Conservation (phyloP, 2,113 vertebrate species). For the Capricornis sumatraensis region DNA sequence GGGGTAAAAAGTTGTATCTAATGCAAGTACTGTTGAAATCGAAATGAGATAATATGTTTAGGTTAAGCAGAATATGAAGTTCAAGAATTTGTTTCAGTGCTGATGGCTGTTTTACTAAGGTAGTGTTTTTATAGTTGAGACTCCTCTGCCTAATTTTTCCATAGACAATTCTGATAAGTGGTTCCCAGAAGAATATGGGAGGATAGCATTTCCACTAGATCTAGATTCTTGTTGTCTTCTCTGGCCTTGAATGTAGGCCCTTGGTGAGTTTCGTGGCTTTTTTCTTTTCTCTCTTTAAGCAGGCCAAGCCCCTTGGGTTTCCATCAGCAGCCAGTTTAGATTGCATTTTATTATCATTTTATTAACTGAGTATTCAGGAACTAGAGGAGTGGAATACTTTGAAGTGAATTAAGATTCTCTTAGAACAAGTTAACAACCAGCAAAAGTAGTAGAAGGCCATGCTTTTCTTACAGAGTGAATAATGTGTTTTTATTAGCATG, state of each 20-base stretch:
- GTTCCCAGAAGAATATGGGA: not conserved
- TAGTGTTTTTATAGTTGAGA: not conserved
- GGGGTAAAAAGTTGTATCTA: not conserved
- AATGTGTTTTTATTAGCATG: not conserved
- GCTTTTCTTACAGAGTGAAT: not conserved
- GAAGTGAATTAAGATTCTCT: conserved; percentile 51
- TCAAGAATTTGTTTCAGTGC: not conserved
- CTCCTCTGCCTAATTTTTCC: conserved; percentile 7
- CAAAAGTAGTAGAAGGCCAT: not conserved
- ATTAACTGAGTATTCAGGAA: conserved; percentile 41
- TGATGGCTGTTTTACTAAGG: not conserved
- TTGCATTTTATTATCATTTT: conserved; percentile 54
- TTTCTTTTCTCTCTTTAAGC: conserved; percentile 36
- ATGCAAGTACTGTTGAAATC: not conserved
- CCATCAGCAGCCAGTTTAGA: conserved; percentile 30
- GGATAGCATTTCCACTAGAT: conserved; percentile 19
- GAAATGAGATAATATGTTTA: not conserved
- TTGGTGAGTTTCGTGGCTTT: conserved; percentile 27
- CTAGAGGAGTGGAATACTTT: conserved; percentile 29
- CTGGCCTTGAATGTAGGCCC: conserved; percentile 32
- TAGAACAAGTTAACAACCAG: conserved; percentile 5
- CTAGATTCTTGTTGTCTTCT: conserved; percentile 34
- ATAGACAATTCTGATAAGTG: not conserved
- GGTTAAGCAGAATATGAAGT: not conserved
- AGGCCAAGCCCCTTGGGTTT: conserved; percentile 53